phyloP scores from a whole-genome alignment of 2,888 invertebrate species.

The Drosophila maculinotata region DNA sequence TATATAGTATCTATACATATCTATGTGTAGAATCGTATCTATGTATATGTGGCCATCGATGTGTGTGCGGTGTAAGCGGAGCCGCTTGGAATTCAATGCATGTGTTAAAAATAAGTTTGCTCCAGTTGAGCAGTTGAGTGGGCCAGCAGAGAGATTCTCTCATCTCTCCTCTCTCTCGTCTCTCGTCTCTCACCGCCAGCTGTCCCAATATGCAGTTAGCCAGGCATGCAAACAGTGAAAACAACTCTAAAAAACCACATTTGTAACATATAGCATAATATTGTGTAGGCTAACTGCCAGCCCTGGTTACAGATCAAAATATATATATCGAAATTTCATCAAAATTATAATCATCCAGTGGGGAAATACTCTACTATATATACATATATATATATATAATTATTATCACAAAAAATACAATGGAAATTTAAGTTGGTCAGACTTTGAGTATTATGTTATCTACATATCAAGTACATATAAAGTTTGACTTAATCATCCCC shows the following conservation, averaged over 20 bases:
- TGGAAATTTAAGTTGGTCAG: too few species aligned
- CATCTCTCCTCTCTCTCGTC: too few species aligned
- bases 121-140: constrained; percentile 68
- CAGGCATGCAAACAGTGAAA: constrained; percentile 38
- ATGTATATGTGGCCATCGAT: constrained; percentile 6
- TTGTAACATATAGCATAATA: too few species aligned
- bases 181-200: background rate
- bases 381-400: too few species aligned
- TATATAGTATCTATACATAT: too few species aligned
- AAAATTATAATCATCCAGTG: too few species aligned
- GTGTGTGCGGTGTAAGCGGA: constrained; percentile 66
- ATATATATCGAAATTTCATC: too few species aligned
- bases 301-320: constrained; percentile 23
- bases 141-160: constrained; percentile 36
- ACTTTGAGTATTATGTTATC: too few species aligned
- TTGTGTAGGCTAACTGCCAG: constrained; percentile 4
- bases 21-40: background rate
- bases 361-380: too few species aligned
- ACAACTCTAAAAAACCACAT: background rate
- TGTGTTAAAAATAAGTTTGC: constrained; percentile 77
- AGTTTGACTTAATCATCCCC: too few species aligned
- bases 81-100: constrained; percentile 81
- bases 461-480: too few species aligned
- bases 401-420: too few species aligned
- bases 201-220: constrained; percentile 44